Conservation (phyloP, 2,797 vertebrate species). For the Toxotes lorentzi region DNA sequence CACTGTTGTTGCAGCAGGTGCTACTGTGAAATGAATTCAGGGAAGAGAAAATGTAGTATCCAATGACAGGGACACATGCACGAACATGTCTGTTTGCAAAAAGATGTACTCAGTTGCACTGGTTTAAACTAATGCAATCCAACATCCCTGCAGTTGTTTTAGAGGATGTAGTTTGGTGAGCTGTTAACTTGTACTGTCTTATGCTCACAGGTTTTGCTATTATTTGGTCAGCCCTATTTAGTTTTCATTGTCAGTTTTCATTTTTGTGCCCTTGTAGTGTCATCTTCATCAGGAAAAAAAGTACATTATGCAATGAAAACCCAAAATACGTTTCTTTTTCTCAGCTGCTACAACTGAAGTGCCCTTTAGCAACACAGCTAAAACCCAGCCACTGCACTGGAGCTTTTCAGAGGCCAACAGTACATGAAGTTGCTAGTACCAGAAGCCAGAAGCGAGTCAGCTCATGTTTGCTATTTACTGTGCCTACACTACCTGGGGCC, state of each 20-base stretch:
- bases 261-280: no score
- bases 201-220: not conserved
- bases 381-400: not conserved
- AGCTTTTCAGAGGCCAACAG: not conserved
- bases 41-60: not conserved
- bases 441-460: constrained; percentile 17
- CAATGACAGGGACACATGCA: not conserved
- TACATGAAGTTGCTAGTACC: not conserved
- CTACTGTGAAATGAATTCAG: not conserved
- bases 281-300: not conserved
- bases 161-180: not conserved
- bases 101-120: not conserved
- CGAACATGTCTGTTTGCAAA: not conserved
- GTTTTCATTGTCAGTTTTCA: not conserved
- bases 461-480: constrained; percentile 35
- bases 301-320: not conserved
- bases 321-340: not conserved
- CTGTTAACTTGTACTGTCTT: no score
- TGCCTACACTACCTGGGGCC: constrained; percentile 35
- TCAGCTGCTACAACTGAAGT: not conserved
- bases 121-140: not conserved
- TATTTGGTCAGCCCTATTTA: not conserved
- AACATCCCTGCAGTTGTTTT: not conserved
- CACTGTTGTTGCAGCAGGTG: constrained; percentile 12
- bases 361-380: not conserved